Evolutionary conservation across 2,797 vertebrate genomes (phyloP).

Genomic region (Siniperca obscura): DNA sequence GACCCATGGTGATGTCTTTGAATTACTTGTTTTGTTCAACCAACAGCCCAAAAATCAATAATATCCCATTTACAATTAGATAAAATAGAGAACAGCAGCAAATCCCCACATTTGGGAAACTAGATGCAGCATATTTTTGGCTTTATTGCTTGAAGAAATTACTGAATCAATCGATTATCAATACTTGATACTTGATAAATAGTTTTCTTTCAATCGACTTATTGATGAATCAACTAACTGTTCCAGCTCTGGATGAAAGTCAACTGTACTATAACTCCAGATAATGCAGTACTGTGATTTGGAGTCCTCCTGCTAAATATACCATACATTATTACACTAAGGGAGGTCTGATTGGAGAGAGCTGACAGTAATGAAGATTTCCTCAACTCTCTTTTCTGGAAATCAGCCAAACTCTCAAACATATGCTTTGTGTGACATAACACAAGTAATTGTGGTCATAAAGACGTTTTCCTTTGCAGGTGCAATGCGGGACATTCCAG

Average conservation of each 20-base stretch:
- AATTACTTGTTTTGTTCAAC: not conserved
- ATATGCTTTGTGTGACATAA: conserved; percentile 62
- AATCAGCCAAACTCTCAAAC: conserved; percentile 31
- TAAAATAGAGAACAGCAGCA: not conserved
- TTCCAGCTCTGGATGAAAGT: not conserved
- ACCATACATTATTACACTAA: conserved; percentile 8
- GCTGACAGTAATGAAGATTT: conserved; percentile 33
- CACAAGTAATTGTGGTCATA: conserved; percentile 56
- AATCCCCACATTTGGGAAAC: not conserved
- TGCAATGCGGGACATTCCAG: conserved; percentile 65
- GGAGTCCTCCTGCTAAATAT: conserved; percentile 11
- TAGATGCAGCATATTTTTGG: not conserved
- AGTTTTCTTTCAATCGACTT: not conserved
- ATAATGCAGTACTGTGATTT: not conserved
- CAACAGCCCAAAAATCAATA: not conserved
- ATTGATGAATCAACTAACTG: not conserved
- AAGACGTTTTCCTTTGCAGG: conserved; percentile 60
- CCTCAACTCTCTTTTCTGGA: conserved; percentile 35
- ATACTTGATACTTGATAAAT: too few relatives aligned
- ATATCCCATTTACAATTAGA: not conserved
- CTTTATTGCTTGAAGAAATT: not conserved
- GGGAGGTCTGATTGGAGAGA: conserved; percentile 18
- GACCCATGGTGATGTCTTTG: not conserved
- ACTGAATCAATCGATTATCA: not conserved
- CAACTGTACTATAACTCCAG: not conserved